These are phyloP conservation scores for Potamilus streckersoni DNA, from an alignment of 1,140 invertebrate species.

Conservation along the genomic window DNA sequence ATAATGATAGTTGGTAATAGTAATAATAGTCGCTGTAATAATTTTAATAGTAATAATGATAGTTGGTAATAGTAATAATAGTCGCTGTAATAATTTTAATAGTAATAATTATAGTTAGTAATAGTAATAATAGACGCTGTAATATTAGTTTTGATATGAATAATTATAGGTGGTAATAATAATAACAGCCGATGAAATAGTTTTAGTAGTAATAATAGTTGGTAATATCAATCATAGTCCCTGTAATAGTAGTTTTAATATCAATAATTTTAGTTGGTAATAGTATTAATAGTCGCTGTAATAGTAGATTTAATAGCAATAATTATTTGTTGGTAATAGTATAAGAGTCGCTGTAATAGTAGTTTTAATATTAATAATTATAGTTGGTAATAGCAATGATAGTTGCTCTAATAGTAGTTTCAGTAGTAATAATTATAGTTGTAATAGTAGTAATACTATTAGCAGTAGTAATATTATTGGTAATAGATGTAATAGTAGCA, in stretches of 20 bases:
- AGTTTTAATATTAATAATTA: constrained; percentile 7
- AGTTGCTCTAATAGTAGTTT: constrained; percentile 11
- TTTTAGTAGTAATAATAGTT: constrained; percentile 10
- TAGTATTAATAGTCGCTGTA: neutral
- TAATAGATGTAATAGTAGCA: neutral
- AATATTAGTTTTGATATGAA: constrained; percentile 8
- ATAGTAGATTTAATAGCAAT: constrained; percentile 10
- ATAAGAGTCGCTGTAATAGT: constrained; percentile 6
- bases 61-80: constrained; percentile 14
- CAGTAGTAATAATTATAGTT: constrained; percentile 4
- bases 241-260: too few species aligned
- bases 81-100: constrained; percentile 2
- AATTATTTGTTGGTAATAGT: constrained; percentile 10
- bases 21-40: constrained; percentile 10
- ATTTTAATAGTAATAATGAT: constrained; percentile 3
- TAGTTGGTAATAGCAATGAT: constrained; percentile 8
- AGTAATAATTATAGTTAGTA: constrained; percentile 8
- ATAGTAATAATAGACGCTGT: neutral
- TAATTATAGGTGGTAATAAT: constrained; percentile 6
- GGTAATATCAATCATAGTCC: neutral
- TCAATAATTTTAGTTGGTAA: too few species aligned
- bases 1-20: neutral
- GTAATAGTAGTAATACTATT: too few species aligned
- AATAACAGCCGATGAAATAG: constrained; percentile 8
- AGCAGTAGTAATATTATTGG: neutral